A percentile compares a stretch with the other conserved stretches of the same genome.
Conservation (phyloP, 1,140 invertebrate species). For the Coptotermes formosanus region DNA sequence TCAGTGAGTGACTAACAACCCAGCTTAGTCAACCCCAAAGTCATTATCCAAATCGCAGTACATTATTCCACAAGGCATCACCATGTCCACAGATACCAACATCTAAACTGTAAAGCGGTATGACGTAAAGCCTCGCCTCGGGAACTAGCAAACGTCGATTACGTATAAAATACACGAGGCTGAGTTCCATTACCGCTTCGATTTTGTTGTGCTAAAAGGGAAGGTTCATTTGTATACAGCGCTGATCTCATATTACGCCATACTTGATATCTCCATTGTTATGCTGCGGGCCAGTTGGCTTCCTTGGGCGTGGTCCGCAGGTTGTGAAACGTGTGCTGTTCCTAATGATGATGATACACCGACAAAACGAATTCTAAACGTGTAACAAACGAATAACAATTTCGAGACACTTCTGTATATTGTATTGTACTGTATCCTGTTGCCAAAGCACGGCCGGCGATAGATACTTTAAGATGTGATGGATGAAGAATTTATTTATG, state of each 20-base stretch:
- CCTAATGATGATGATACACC: not conserved
- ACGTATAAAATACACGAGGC: not conserved
- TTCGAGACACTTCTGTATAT: not conserved
- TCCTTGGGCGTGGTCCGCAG: not conserved
- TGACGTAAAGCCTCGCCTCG: no score
- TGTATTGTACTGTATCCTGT: not conserved
- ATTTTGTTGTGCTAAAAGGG: no score
- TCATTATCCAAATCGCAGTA: no score
- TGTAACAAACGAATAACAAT: not conserved
- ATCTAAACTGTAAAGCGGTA: no score
- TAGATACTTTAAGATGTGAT: not conserved
- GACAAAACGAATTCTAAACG: not conserved
- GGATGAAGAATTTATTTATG: not conserved
- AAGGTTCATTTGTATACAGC: not conserved
- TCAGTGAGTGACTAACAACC: no score
- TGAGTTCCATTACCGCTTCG: no score
- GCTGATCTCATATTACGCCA: not conserved
- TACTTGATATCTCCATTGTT: not conserved
- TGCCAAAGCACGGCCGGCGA: not conserved
- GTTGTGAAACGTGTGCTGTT: not conserved
- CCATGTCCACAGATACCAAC: no score
- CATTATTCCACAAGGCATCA: no score
- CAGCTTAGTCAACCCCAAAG: no score
- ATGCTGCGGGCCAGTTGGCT: not conserved
- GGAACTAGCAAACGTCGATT: not conserved